phyloP scores from a whole-genome alignment of 2,797 vertebrate genomes.

The Kryptolebias ocellatus region DNA sequence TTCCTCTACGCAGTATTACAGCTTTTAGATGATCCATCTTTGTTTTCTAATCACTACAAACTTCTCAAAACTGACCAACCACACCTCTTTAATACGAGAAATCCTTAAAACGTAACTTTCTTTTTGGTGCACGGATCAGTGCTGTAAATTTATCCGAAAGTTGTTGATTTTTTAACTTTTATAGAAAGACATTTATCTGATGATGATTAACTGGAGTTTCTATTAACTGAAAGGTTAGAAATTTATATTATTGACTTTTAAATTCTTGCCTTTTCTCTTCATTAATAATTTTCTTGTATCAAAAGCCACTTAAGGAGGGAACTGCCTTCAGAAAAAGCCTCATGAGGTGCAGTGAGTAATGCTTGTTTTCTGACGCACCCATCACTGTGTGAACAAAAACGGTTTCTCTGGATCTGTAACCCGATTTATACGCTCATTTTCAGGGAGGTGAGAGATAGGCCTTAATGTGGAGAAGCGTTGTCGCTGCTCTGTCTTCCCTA shows the following conservation, averaged over 20 bases:
- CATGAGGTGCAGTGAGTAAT: background rate
- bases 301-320: background rate
- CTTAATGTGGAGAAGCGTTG: slow-evolving; percentile 62
- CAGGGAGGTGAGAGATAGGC: slow-evolving; percentile 54
- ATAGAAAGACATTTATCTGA: background rate
- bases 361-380: slow-evolving; percentile 17
- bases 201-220: slow-evolving; percentile 16
- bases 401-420: background rate
- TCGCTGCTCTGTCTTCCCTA: slow-evolving; percentile 62
- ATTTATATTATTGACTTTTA: slow-evolving; percentile 17
- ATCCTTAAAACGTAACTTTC: background rate
- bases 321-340: slow-evolving; percentile 3
- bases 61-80: background rate
- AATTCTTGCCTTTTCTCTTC: slow-evolving; percentile 1
- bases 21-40: slow-evolving; percentile 7
- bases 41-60: background rate
- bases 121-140: slow-evolving; percentile 1
- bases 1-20: slow-evolving; percentile 29
- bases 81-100: background rate
- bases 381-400: slow-evolving; percentile 36
- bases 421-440: slow-evolving; percentile 23
- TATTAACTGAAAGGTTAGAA: slow-evolving; percentile 13
- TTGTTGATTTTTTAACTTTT: background rate
- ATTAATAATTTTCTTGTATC: background rate
- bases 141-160: background rate